These are phyloP conservation scores for Archaeoteleia sp. DNA, from an alignment of 2,888 invertebrate species.

Conservation along the genomic window DNA sequence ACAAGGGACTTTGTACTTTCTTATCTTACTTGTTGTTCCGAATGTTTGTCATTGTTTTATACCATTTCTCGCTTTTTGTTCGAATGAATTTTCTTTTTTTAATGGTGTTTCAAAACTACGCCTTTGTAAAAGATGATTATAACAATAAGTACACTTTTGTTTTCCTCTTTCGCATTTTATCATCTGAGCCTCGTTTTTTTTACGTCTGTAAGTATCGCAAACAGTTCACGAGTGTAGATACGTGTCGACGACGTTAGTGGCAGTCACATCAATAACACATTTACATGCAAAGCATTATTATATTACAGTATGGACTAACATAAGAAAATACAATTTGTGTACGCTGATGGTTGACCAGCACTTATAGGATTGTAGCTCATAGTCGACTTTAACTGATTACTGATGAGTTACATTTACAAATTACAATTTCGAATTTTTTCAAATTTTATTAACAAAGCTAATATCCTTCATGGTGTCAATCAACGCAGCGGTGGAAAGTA, in stretches of 20 bases:
- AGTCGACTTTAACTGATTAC: constrained; percentile 1
- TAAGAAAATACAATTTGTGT: constrained; percentile 43
- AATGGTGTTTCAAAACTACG: constrained; percentile 38
- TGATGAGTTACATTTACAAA: too few relatives aligned
- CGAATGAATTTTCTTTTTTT: constrained; percentile 19
- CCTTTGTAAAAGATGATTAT: constrained; percentile 40
- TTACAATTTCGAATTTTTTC: too few relatives aligned
- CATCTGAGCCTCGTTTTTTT: constrained; percentile 17
- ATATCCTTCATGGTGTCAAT: too few relatives aligned
- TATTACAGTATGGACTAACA: constrained; percentile 41
- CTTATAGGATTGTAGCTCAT: constrained; percentile 19
- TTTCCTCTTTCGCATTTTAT: constrained; percentile 32
- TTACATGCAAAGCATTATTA: constrained; percentile 58
- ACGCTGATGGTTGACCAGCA: constrained; percentile 28
- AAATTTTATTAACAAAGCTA: too few relatives aligned
- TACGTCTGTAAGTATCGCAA: constrained; percentile 47
- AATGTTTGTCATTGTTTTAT: constrained; percentile 18
- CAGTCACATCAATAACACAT: constrained; percentile 55
- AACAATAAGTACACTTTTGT: constrained; percentile 17
- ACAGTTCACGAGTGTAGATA: constrained; percentile 55
- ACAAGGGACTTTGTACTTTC: constrained; percentile 35
- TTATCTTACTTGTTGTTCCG: constrained; percentile 27
- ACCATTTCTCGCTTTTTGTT: constrained; percentile 25
- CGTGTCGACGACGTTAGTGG: constrained; percentile 57
- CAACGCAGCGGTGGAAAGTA: not conserved